Percentiles rank a stretch among this genome's conserved stretches.
phyloP scores from a whole-genome alignment of 2,888 invertebrate species.

The Mystacides longicornis region DNA sequence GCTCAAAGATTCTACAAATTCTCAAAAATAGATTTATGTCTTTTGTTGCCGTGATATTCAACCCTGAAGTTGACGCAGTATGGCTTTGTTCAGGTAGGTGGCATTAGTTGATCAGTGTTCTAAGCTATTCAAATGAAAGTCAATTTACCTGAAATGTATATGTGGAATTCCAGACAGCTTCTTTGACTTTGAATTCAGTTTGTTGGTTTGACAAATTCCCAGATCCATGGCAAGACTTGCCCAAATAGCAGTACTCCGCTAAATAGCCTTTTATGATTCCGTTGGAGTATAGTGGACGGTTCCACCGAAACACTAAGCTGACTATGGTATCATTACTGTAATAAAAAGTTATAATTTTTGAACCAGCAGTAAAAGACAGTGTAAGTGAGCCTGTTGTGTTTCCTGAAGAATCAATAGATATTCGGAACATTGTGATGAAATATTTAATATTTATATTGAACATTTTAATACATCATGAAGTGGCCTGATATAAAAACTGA shows the following conservation, averaged over 20 bases:
- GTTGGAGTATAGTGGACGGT: constrained; percentile 63
- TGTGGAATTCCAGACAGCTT: constrained; percentile 52
- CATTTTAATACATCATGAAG: too few species aligned
- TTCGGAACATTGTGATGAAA: too few species aligned
- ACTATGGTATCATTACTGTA: constrained; percentile 30
- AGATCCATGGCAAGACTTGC: constrained; percentile 40
- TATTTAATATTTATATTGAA: too few species aligned
- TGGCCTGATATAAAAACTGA: too few species aligned
- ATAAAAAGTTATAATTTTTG: not conserved
- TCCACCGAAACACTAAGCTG: constrained; percentile 73
- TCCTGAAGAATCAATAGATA: too few species aligned
- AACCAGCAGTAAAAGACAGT: too few species aligned
- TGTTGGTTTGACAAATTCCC: constrained; percentile 46
- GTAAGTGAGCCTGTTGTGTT: too few species aligned
- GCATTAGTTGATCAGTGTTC: not conserved
- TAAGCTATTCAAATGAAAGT: not conserved
- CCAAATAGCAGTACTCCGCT: constrained; percentile 58
- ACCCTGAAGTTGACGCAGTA: too few species aligned
- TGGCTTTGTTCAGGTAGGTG: too few species aligned
- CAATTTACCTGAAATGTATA: constrained; percentile 59
- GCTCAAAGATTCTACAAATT: not conserved
- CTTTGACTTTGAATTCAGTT: constrained; percentile 51
- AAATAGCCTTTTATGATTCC: constrained; percentile 69
- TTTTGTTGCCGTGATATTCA: too few species aligned
- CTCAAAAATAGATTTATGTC: too few species aligned